These are phyloP conservation scores for Misgurnus anguillicaudatus DNA, from an alignment of 2,113 vertebrate species.

Conservation along the genomic window DNA sequence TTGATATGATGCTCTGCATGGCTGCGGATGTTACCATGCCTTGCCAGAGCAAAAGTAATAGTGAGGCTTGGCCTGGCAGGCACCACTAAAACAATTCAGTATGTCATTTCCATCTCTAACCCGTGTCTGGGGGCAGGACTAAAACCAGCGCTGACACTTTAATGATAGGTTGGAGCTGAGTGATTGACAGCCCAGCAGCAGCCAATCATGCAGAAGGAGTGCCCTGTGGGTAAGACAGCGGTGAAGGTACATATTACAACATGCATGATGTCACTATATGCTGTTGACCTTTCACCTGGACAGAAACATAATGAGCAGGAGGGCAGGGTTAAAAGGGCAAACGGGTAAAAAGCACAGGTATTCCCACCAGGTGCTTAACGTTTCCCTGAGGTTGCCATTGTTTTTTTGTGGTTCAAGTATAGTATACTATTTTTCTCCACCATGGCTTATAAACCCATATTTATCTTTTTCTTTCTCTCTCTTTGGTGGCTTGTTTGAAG, in stretches of 20 bases:
- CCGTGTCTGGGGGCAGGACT: constrained; percentile 18
- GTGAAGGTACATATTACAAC: not conserved
- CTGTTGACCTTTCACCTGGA: not conserved
- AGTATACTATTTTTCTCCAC: not conserved
- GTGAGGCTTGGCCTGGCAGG: no score
- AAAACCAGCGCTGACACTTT: constrained; percentile 23
- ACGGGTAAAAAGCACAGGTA: not conserved
- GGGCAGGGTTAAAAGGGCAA: constrained; percentile 8
- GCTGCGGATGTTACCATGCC: no score
- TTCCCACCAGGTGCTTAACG: not conserved
- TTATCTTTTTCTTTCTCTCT: not conserved
- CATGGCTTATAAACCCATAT: not conserved
- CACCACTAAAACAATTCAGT: not conserved
- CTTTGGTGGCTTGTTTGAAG: not conserved
- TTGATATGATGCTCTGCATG: no score
- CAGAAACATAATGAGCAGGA: not conserved
- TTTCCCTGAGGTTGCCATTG: not conserved
- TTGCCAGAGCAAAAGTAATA: no score
- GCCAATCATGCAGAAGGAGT: not conserved
- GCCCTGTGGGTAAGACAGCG: not conserved
- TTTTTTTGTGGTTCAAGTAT: not conserved
- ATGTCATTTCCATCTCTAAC: not conserved
- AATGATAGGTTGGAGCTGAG: constrained; percentile 24
- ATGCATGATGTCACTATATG: constrained; percentile 6
- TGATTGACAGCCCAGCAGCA: constrained; percentile 24